Evolutionary conservation across 2,888 invertebrate genomes (phyloP), one percentile per base, ranked within the genome.

Genomic region (Synergus laeviventris): DNA sequence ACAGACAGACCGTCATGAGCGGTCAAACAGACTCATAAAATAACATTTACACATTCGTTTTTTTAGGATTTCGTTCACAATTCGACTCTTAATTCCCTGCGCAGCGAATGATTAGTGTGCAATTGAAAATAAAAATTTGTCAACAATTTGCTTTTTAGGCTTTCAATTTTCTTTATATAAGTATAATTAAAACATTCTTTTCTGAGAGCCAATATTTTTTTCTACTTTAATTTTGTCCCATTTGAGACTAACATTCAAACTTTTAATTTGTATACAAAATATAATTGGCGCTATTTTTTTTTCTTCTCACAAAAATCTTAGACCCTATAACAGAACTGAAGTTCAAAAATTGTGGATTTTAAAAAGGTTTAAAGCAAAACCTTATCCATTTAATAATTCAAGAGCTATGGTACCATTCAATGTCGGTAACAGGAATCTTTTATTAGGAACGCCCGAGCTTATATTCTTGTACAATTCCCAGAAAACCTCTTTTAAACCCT

Each of bases 1-100:
- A 83, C 85, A 83, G 82, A 85, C 81, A 81, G 79, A 80, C 80
- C 81, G 79, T 77, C 81, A 78, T 78, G 79, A 82, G 82, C 70
- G 66, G 59, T 76, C 38, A 79, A 82, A 82, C 21, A 80, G 81
- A 81, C 56, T 59, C 3, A 59, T 24, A 11, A 21, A 21, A 14
- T 24, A 59, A 5, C 56, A 24, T 59, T 12, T 14, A 12, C 56
- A 18, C 56, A 24, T 59, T 24, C 4, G 11, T 24, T 59, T 12
- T 31, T 42, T 59, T 24, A 5, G 21, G 21, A 59, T 24, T 59
- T 12, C 24, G 5, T 59, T 59, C 56, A 14, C 11, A 24, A 21
- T 24, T 7, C 4, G 56, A 59, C 56, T 59, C 24, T 59, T 59
- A 24, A 59, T 59, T 59, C 56, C 56, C 56, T 21, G 24, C 4